Conservation (phyloP, 1,140 invertebrate species). For the Atta cephalotes region DNA sequence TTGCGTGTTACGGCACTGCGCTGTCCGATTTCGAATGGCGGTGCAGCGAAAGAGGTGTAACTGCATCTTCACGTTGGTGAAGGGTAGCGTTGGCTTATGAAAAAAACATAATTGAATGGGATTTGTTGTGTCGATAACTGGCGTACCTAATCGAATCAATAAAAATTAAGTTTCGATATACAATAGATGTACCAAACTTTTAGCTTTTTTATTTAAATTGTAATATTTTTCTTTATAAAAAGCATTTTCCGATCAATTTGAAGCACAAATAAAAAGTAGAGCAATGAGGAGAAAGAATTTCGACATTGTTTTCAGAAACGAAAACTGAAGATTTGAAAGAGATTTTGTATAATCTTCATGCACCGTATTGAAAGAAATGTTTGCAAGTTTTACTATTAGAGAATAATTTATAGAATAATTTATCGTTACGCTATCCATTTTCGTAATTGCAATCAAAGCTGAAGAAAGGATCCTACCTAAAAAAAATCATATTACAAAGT, state of each 20-base stretch:
- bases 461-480: not conserved
- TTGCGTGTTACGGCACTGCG: conserved; percentile 6
- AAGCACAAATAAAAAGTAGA: not conserved
- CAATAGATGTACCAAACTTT: too few species aligned
- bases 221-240: too few species aligned
- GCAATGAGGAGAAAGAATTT: not conserved
- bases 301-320: not conserved
- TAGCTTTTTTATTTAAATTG: too few species aligned
- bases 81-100: not conserved
- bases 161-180: not conserved
- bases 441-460: not conserved
- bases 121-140: not conserved
- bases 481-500: too few species aligned
- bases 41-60: not conserved
- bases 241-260: too few species aligned
- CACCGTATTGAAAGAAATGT: not conserved
- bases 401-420: not conserved
- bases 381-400: not conserved
- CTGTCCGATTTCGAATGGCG: not conserved
- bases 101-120: not conserved
- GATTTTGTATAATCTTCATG: not conserved
- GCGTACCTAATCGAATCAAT: not conserved
- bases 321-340: not conserved
- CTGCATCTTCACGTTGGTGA: not conserved
- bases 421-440: not conserved